Evolutionary conservation across 2,797 vertebrate species (phyloP), one percentile per base, ranked within the genome.

Genomic region (Etheostoma perlongum): DNA sequence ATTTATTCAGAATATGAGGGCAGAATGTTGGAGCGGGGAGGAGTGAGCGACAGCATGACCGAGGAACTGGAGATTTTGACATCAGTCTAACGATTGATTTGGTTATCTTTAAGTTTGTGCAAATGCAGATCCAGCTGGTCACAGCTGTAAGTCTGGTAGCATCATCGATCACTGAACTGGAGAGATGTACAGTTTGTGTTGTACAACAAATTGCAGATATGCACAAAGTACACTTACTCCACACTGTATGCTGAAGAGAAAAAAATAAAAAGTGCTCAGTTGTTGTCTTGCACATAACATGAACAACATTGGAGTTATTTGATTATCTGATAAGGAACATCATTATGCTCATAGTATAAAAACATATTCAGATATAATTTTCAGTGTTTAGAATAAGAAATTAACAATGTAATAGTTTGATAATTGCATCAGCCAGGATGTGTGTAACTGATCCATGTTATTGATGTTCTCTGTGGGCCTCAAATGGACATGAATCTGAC

Each of bases 131-230:
- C 18, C 60, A 77, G 74, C 48, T 48, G 83, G 65, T 81, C 75
- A 69, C 81, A 69, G 78, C 82, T 88, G 84, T 88, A 87, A 88
- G 52, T 68, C 18, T 76, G 47, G 27, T 59, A 74, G 87, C 83
- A 84, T 64, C 40, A 61, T 69, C 66, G 40, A 79, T 66, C 59
- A 67, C 66, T 73, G 62, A 79, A 40, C 53, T 16, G 14, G 2
- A 57, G 21, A 58, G 23, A 55, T 57, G 57, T 33, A 59, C 25
- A 66, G 59, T 63, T 71, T 46, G 30, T 65, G 16, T 51, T 66
- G 36, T 62, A 54, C 55, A 79, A 65, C 12, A 18, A 46, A 15
- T 40, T 25, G 47, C 55, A 72, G 30, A 78, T 47, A 60, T 82
- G 66, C 15, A 76, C 59, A 69, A 12, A 71, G 48, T 36, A 13